Evolutionary conservation across 2,113 vertebrate species (phyloP).

Genomic region (Numida meleagris): DNA sequence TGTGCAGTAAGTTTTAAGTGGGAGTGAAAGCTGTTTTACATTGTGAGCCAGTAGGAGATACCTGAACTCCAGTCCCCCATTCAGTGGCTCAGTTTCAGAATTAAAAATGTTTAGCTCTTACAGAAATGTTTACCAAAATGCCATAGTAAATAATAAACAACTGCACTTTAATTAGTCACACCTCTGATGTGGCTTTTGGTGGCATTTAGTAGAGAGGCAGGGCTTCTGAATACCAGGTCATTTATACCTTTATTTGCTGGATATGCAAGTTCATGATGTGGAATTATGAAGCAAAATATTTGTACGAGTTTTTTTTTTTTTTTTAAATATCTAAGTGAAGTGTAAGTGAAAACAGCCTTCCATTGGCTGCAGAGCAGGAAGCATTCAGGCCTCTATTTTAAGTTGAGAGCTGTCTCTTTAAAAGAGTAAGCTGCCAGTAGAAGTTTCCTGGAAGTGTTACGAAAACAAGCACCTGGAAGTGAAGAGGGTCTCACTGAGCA

Average conservation of each 20-base stretch:
- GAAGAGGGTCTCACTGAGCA: not conserved
- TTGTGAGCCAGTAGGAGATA: not conserved
- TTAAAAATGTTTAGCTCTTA: not conserved
- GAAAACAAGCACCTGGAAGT: not conserved
- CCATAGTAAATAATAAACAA: not conserved
- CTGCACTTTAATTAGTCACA: not conserved
- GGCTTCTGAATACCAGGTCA: not conserved
- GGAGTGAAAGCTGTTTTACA: not conserved
- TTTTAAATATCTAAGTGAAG: not conserved
- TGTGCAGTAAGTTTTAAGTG: not conserved
- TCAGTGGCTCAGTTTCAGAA: not conserved
- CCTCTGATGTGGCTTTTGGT: not conserved
- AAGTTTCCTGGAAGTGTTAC: rapidly evolving
- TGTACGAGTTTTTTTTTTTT: not conserved
- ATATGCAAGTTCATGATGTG: not conserved
- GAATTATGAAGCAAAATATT: not conserved
- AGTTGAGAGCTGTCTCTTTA: not conserved
- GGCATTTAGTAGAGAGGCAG: not conserved
- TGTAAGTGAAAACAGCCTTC: not conserved
- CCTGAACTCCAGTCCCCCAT: not conserved
- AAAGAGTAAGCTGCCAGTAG: not conserved
- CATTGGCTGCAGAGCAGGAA: not conserved
- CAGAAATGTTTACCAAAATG: not conserved
- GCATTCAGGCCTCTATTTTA: not conserved
- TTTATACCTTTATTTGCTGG: not conserved